These are phyloP conservation scores for Tipula confusa DNA, from an alignment of 2,888 invertebrate genomes.

Conservation along the genomic window DNA sequence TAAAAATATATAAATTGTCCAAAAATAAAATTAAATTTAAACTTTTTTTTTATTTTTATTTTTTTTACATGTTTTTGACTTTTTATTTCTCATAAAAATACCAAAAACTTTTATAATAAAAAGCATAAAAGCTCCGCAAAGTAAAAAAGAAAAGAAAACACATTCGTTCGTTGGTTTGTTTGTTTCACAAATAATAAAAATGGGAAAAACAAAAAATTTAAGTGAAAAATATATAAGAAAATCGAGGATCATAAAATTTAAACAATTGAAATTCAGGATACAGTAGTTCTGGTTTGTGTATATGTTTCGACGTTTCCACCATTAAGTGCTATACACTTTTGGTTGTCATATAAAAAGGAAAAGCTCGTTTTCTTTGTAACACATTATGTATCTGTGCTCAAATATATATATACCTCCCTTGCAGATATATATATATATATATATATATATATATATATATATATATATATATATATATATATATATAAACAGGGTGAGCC, in stretches of 20 bases:
- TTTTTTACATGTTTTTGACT: neutral
- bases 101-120: constrained; percentile 1
- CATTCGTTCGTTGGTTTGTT: neutral
- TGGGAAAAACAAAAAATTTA: neutral
- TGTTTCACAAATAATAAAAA: neutral
- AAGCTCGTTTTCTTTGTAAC: neutral
- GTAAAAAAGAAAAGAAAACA: neutral
- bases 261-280: constrained; percentile 13
- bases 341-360: neutral
- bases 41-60: neutral
- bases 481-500: no score
- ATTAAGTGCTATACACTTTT: neutral
- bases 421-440: neutral
- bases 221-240: neutral
- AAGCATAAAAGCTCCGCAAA: neutral
- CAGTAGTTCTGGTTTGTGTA: neutral
- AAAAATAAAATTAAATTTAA: neutral
- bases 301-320: neutral
- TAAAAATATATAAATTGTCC: neutral
- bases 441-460: neutral
- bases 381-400: neutral
- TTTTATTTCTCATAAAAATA: constrained; percentile 25
- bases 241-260: constrained; percentile 25
- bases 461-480: no score
- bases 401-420: neutral